phyloP scores from a whole-genome alignment of 2,888 invertebrate species.

The Trachelus tabidus region DNA sequence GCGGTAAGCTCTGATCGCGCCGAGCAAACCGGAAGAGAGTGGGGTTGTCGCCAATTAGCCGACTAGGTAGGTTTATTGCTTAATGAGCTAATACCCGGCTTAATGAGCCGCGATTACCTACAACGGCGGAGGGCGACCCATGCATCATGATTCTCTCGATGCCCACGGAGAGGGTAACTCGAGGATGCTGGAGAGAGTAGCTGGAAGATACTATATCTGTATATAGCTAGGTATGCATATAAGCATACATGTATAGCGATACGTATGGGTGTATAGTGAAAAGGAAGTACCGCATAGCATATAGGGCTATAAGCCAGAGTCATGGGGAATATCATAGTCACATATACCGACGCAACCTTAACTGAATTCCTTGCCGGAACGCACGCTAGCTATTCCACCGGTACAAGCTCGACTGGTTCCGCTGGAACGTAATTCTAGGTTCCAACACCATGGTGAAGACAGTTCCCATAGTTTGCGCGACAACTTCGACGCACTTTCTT shows the following conservation, averaged over 20 bases:
- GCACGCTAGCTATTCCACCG: background rate
- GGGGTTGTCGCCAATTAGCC: slow-evolving; percentile 56
- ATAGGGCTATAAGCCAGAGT: background rate
- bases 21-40: slow-evolving; percentile 49
- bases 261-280: background rate
- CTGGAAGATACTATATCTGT: background rate
- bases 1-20: slow-evolving; percentile 29
- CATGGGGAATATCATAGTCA: background rate
- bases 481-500: background rate
- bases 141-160: slow-evolving; percentile 12
- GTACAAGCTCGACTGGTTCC: background rate
- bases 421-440: background rate
- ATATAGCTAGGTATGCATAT: background rate
- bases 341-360: background rate
- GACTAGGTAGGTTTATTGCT: slow-evolving; percentile 57
- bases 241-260: background rate
- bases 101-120: slow-evolving; percentile 58
- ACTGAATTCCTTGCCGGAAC: slow-evolving; percentile 2
- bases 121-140: slow-evolving; percentile 26
- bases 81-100: slow-evolving; percentile 58
- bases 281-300: background rate
- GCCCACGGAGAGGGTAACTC: background rate
- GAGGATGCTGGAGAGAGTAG: background rate
- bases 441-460: background rate
- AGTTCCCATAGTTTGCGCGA: background rate